Percentiles rank a stretch among this genome's conserved stretches.
These are phyloP conservation scores for rabbit (Oryctolagus cuniculus) DNA, from an alignment of 2,113 vertebrate species.

Conservation along the genomic window DNA sequence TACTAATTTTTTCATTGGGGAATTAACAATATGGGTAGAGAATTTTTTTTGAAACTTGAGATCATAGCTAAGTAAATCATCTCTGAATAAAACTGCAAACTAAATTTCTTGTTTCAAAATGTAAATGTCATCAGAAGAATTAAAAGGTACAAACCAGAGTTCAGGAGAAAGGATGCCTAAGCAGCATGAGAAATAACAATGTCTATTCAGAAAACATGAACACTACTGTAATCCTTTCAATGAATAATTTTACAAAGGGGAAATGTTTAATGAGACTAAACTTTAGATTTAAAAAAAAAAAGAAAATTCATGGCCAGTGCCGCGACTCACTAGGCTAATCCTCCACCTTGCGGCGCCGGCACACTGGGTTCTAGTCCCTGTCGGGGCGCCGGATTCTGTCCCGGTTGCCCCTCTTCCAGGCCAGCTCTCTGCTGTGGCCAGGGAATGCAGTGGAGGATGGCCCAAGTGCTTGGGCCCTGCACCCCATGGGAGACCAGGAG, in stretches of 20 bases:
- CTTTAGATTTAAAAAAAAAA: not conserved
- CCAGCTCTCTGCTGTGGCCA: no score
- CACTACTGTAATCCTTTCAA: not conserved
- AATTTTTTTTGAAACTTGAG: constrained; percentile 30
- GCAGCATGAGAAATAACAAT: not conserved
- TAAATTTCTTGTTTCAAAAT: constrained; percentile 36
- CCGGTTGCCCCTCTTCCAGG: no score
- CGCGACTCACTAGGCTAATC: no score
- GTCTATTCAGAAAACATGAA: not conserved
- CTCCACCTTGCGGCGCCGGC: no score
- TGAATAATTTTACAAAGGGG: constrained; percentile 29
- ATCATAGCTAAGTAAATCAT: not conserved
- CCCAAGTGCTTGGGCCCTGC: no score
- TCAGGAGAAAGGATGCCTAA: not conserved
- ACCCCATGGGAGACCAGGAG: no score
- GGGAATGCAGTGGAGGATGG: no score
- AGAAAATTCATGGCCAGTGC: no score
- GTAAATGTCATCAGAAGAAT: not conserved
- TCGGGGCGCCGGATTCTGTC: no score
- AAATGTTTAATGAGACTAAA: not conserved
- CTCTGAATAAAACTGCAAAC: not conserved
- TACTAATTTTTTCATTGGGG: constrained; percentile 18
- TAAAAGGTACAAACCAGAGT: not conserved
- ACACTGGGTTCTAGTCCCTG: no score
- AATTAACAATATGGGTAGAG: constrained; percentile 3